Evolutionary conservation across 2,888 invertebrate species (phyloP).

Genomic region (Stenoptilia bipunctidactyla): DNA sequence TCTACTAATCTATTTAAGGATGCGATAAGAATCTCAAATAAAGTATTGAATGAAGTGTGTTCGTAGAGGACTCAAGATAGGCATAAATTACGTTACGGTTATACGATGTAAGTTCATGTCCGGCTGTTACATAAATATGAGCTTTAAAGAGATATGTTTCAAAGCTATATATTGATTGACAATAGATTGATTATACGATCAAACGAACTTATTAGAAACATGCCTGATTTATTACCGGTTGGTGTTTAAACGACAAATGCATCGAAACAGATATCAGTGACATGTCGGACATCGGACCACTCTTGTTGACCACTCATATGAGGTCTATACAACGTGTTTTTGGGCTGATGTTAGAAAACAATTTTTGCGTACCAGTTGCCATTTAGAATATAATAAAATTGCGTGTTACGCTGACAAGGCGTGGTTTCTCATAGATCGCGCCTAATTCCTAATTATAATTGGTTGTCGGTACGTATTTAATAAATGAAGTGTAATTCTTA

Average conservation of each 20-base stretch:
- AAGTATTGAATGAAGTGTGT: constrained; percentile 72
- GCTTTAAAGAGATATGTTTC: constrained; percentile 7
- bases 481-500: no score
- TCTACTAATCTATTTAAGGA: constrained; percentile 72
- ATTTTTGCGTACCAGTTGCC: no score
- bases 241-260: constrained; percentile 72
- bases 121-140: constrained; percentile 12
- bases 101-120: constrained; percentile 17
- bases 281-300: constrained; percentile 68
- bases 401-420: no score
- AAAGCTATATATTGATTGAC: constrained; percentile 17
- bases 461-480: no score
- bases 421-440: no score
- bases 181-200: neutral
- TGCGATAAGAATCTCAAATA: constrained; percentile 72
- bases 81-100: constrained; percentile 46
- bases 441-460: no score
- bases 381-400: no score
- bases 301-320: constrained; percentile 57
- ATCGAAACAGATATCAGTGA: constrained; percentile 71
- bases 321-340: constrained; percentile 33
- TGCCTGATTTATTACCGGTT: constrained; percentile 70
- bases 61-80: constrained; percentile 67
- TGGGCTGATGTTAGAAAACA: constrained; percentile 22
- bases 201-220: constrained; percentile 6